A percentile compares a stretch with the other conserved stretches of the same genome.
phyloP scores from a whole-genome alignment of 2,113 vertebrate genomes.

The Otis tarda region DNA sequence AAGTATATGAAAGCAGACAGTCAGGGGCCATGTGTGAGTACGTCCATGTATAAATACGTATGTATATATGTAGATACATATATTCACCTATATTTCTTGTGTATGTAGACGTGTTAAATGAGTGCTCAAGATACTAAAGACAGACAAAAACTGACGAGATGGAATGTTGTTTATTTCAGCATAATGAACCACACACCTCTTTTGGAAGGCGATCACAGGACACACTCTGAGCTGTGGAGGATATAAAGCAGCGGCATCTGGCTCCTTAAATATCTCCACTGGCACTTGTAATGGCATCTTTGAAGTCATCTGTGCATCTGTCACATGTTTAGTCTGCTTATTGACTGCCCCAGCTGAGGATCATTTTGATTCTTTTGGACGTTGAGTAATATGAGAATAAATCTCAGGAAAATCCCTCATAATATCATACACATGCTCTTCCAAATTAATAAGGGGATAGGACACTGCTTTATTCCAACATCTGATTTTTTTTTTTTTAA shows the following conservation, averaged over 20 bases:
- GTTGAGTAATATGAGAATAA: slow-evolving; percentile 66
- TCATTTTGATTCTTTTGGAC: slow-evolving; percentile 69
- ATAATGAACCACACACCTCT: slow-evolving; percentile 34
- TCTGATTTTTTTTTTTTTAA: slow-evolving; percentile 14
- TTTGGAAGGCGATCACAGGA: slow-evolving; percentile 73
- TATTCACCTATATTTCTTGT: background rate
- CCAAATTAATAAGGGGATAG: slow-evolving; percentile 34
- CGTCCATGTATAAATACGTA: rapidly evolving
- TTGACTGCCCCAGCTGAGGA: slow-evolving; percentile 72
- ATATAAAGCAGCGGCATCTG: slow-evolving; percentile 70
- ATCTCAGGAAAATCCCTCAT: slow-evolving; percentile 65
- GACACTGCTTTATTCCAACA: slow-evolving; percentile 22
- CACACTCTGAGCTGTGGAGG: slow-evolving; percentile 37
- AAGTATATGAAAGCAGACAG: background rate
- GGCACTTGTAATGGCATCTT: slow-evolving; percentile 72
- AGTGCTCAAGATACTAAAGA: background rate
- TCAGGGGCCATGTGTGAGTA: rapidly evolving
- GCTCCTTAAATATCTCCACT: slow-evolving; percentile 73
- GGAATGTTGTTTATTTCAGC: slow-evolving; percentile 5
- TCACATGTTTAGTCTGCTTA: slow-evolving; percentile 66
- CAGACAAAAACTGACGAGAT: background rate
- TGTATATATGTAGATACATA: rapidly evolving
- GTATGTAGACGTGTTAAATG: background rate
- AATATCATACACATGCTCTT: slow-evolving; percentile 51
- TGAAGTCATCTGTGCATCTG: slow-evolving; percentile 74